Conservation (phyloP, 2,113 vertebrate genomes). For the Callocephalon fimbriatum region DNA sequence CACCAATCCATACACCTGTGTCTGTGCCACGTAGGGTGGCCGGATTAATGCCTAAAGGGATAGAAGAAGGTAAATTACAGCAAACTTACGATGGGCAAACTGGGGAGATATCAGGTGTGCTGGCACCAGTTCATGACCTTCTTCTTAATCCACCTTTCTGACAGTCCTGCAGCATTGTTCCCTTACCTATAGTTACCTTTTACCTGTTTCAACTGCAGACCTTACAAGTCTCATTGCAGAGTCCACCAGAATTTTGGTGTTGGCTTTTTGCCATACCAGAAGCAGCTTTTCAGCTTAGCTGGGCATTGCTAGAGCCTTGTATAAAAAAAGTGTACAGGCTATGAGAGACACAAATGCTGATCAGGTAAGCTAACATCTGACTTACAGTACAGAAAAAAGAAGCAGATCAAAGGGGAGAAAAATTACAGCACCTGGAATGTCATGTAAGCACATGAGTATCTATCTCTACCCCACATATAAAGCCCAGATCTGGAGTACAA, state of each 20-base stretch:
- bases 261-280: neutral
- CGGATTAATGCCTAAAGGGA: constrained; percentile 86
- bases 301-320: neutral
- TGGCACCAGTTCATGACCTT: neutral
- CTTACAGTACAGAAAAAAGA: neutral
- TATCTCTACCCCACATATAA: neutral
- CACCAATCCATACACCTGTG: constrained; percentile 93
- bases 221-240: neutral
- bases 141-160: neutral
- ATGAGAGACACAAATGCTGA: neutral
- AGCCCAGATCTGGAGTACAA: neutral
- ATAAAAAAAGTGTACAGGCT: neutral
- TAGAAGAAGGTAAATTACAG: neutral
- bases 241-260: neutral
- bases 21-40: constrained; percentile 83
- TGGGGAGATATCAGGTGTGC: neutral
- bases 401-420: neutral
- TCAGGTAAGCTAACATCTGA: neutral
- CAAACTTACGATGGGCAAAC: neutral
- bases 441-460: neutral
- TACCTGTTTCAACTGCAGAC: neutral
- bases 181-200: neutral
- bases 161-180: neutral
- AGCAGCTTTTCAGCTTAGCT: neutral
- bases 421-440: neutral